Evolutionary conservation across 2,113 vertebrate genomes (phyloP).

Genomic region (Lanius ludovicianus): DNA sequence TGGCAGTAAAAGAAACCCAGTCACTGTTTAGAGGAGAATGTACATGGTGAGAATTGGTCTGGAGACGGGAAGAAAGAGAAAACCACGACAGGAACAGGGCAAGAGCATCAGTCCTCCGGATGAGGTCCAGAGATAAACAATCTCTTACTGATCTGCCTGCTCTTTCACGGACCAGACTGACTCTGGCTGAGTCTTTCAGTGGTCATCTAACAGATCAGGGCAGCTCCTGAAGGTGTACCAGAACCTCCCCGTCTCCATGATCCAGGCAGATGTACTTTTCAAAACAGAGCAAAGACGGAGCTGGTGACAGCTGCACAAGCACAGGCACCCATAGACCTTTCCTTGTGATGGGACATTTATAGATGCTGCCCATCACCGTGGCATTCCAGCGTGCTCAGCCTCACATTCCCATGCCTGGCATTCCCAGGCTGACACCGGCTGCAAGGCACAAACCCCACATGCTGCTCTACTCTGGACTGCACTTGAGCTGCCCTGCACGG

Average conservation of each 20-base stretch:
- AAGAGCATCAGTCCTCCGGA: not conserved
- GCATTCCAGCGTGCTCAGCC: not conserved
- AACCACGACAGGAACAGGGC: rapidly evolving
- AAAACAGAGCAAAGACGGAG: not conserved
- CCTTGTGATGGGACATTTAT: not conserved
- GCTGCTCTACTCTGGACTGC: not conserved
- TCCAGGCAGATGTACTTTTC: not conserved
- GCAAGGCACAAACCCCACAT: not conserved
- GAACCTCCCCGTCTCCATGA: rapidly evolving
- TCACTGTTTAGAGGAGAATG: not conserved
- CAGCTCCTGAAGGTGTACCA: not conserved
- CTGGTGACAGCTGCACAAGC: slow-evolving; percentile 14
- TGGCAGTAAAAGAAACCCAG: rapidly evolving
- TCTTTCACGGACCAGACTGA: not conserved
- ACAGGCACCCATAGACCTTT: not conserved
- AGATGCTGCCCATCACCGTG: not conserved
- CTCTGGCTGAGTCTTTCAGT: not conserved
- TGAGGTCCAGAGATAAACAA: not conserved
- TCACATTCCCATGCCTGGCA: not conserved
- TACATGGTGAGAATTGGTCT: rapidly evolving
- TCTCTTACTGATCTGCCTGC: rapidly evolving
- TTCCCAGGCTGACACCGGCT: not conserved
- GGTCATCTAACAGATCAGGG: not conserved
- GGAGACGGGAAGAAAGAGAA: not conserved
- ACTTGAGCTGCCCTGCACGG: rapidly evolving